Conservation (phyloP, 2,888 invertebrate species). For the Chymomyza fuscimana region DNA sequence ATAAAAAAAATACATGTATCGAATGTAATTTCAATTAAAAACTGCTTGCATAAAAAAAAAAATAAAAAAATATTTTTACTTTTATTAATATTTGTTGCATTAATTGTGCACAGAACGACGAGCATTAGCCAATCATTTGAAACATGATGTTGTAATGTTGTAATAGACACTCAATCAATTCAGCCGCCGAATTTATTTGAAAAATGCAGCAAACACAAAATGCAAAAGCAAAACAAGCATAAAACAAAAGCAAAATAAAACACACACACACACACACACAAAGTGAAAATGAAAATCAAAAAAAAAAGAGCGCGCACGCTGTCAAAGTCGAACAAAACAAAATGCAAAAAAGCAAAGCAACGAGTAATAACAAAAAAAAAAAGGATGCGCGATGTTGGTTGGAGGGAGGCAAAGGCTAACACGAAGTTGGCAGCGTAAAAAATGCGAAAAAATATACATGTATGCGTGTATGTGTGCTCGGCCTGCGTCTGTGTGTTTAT, state of each 20-base stretch:
- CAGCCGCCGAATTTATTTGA: background rate
- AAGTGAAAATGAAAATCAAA: slow-evolving; percentile 25
- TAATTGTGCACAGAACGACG: too few relatives aligned
- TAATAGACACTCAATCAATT: background rate
- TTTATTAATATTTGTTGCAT: too few relatives aligned
- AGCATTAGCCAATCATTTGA: too few relatives aligned
- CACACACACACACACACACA: slow-evolving; percentile 13
- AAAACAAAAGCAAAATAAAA: background rate
- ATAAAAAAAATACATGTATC: too few relatives aligned
- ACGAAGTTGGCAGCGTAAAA: slow-evolving; percentile 50
- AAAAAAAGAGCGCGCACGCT: slow-evolving; percentile 38
- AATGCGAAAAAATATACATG: slow-evolving; percentile 42
- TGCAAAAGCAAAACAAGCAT: slow-evolving; percentile 44
- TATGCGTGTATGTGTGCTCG: slow-evolving; percentile 6
- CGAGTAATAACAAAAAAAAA: slow-evolving; percentile 29
- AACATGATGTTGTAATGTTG: too few relatives aligned
- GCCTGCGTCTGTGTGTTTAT: slow-evolving; percentile 1
- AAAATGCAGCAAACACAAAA: slow-evolving; percentile 40
- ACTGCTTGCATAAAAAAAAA: too few relatives aligned
- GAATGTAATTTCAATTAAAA: too few relatives aligned
- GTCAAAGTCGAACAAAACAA: slow-evolving; percentile 72
- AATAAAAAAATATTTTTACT: too few relatives aligned
- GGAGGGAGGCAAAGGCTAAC: slow-evolving; percentile 59
- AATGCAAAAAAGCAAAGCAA: slow-evolving; percentile 36
- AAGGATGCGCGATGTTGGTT: background rate